Conservation (phyloP, 1,140 invertebrate species). For the Drepana arcuata region DNA sequence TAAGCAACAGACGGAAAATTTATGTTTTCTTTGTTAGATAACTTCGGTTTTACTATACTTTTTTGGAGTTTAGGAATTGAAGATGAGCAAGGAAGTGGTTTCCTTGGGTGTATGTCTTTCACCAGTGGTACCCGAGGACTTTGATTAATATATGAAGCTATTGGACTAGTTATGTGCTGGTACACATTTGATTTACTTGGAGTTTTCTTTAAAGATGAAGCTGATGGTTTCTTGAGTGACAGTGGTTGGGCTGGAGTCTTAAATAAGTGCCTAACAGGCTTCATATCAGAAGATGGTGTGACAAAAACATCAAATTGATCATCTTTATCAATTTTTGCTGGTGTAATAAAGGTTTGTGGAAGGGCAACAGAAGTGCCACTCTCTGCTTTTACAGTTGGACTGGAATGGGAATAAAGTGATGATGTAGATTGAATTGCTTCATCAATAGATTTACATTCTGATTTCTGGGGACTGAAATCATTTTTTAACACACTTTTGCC, state of each 20-base stretch:
- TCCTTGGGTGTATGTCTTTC: constrained; percentile 41
- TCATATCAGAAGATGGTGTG: constrained; percentile 16
- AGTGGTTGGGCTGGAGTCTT: constrained; percentile 32
- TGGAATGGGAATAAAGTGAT: too few species aligned
- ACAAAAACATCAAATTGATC: constrained; percentile 2
- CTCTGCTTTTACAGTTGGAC: too few species aligned
- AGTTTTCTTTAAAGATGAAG: constrained; percentile 25
- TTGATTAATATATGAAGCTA: constrained; percentile 46
- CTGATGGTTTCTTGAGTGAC: constrained; percentile 21
- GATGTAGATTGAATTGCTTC: too few species aligned
- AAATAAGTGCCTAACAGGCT: constrained; percentile 15
- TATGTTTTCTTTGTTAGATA: constrained; percentile 34
- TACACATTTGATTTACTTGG: constrained; percentile 26
- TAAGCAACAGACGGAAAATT: constrained; percentile 39
- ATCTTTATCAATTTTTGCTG: neutral
- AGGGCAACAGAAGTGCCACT: too few species aligned
- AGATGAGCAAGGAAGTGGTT: constrained; percentile 25
- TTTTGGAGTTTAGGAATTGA: constrained; percentile 32
- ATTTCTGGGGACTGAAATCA: too few species aligned
- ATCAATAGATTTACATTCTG: too few species aligned
- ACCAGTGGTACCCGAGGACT: constrained; percentile 38
- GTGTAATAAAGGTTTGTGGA: neutral
- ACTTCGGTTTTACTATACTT: constrained; percentile 11
- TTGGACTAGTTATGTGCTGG: constrained; percentile 43
- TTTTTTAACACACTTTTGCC: too few species aligned